Conservation (phyloP, 2,888 invertebrate genomes). For the Coenonympha arcania region DNA sequence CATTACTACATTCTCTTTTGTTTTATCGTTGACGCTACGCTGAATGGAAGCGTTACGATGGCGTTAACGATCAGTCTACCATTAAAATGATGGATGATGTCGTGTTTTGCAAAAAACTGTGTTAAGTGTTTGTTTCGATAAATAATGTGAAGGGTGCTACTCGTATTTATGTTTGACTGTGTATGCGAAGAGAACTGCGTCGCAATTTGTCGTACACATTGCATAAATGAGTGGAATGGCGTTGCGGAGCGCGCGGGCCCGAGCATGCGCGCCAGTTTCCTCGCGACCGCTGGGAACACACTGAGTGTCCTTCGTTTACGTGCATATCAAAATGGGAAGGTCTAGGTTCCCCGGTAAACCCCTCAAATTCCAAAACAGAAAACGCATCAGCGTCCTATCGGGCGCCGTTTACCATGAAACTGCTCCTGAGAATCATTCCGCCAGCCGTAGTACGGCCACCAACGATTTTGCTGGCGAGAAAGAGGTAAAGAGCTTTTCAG, state of each 20-base stretch:
- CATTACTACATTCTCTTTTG: constrained; percentile 70
- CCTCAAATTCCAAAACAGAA: constrained; percentile 88
- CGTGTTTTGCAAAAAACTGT: constrained; percentile 67
- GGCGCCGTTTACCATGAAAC: constrained; percentile 73
- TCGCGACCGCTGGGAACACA: constrained; percentile 67
- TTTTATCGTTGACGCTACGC: constrained; percentile 65
- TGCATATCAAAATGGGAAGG: constrained; percentile 81
- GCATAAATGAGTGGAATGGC: constrained; percentile 73
- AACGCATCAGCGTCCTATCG: constrained; percentile 86
- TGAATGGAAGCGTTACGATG: constrained; percentile 70
- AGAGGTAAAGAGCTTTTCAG: constrained; percentile 59
- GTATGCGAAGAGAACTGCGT: constrained; percentile 67
- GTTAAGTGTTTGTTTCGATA: constrained; percentile 62
- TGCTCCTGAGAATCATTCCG: constrained; percentile 62
- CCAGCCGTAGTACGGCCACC: constrained; percentile 60
- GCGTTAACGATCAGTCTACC: constrained; percentile 66
- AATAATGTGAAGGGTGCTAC: constrained; percentile 63
- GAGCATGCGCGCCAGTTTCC: constrained; percentile 73
- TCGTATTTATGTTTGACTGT: constrained; percentile 59
- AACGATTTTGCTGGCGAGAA: constrained; percentile 69
- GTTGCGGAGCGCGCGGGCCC: constrained; percentile 72
- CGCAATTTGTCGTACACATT: constrained; percentile 71
- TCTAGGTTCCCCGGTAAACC: constrained; percentile 92
- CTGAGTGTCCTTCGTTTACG: constrained; percentile 73
- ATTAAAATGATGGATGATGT: constrained; percentile 71